These are phyloP conservation scores for Diphyllodes magnificus DNA, from an alignment of 2,113 vertebrate species.

Conservation along the genomic window DNA sequence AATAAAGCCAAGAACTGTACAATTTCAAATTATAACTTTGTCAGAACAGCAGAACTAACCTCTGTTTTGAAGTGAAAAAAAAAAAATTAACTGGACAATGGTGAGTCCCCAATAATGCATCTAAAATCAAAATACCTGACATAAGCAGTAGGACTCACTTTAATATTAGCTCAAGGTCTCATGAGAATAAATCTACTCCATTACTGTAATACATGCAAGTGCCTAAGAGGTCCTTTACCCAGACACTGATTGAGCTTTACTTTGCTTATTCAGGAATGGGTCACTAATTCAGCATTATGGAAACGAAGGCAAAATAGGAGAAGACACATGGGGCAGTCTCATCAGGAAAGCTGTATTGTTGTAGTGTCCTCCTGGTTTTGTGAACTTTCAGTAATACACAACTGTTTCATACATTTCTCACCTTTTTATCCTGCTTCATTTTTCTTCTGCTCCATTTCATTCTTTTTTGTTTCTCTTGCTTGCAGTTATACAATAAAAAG, in stretches of 20 bases:
- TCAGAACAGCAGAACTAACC: not conserved
- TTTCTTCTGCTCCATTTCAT: not conserved
- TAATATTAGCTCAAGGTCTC: not conserved
- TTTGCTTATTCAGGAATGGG: not conserved
- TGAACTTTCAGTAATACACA: not conserved
- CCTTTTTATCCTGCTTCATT: not conserved
- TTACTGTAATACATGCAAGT: not conserved
- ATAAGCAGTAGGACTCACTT: not conserved
- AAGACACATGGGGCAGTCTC: not conserved
- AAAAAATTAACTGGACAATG: not conserved
- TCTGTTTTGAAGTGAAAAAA: not conserved
- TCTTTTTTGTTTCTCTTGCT: not conserved
- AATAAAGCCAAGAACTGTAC: not conserved
- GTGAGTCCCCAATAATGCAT: not conserved
- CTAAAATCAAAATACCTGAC: not conserved
- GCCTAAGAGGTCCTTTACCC: not conserved
- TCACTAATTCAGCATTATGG: not conserved
- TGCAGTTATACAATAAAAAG: not conserved
- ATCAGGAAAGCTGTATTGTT: not conserved
- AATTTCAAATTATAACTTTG: not conserved
- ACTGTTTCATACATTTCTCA: not conserved
- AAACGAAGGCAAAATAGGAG: not conserved
- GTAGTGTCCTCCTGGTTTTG: not conserved
- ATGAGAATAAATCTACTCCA: not conserved
- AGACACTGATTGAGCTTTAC: not conserved